Conservation (phyloP, 2,113 vertebrate species). For the Blennius ocellaris region DNA sequence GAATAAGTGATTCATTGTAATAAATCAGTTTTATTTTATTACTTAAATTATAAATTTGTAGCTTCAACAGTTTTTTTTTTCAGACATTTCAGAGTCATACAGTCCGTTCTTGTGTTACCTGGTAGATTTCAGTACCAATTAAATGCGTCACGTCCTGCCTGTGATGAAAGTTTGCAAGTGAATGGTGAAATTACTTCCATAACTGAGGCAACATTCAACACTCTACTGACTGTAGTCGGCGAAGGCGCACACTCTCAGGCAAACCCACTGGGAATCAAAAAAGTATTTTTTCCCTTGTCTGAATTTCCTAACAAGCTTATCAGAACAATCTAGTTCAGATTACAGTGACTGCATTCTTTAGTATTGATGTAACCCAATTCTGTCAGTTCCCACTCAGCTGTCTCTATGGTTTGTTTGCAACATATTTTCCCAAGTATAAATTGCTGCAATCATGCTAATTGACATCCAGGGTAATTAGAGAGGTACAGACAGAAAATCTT, state of each 20-base stretch:
- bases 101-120: constrained; percentile 11
- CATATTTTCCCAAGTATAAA: neutral
- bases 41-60: constrained; percentile 1
- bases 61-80: neutral
- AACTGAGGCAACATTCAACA: constrained; percentile 38
- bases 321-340: constrained; percentile 15
- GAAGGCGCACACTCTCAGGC: neutral
- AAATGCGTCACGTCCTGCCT: constrained; percentile 22
- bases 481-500: neutral
- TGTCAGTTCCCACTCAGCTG: constrained; percentile 11
- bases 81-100: no score
- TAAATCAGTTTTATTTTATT: neutral
- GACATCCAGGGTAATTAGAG: constrained; percentile 3
- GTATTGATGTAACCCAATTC: constrained; percentile 23
- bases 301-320: constrained; percentile 14
- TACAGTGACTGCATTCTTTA: constrained; percentile 13
- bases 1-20: neutral
- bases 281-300: neutral
- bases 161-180: constrained; percentile 51
- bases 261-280: constrained; percentile 6
- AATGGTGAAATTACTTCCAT: constrained; percentile 46
- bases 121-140: constrained; percentile 24
- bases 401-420: constrained; percentile 7
- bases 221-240: constrained; percentile 16
- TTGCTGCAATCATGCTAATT: neutral